A percentile compares a stretch with the other conserved stretches of the same genome.
These are phyloP conservation scores for Larimichthys crocea DNA, from an alignment of 2,113 vertebrate species.

Conservation along the genomic window DNA sequence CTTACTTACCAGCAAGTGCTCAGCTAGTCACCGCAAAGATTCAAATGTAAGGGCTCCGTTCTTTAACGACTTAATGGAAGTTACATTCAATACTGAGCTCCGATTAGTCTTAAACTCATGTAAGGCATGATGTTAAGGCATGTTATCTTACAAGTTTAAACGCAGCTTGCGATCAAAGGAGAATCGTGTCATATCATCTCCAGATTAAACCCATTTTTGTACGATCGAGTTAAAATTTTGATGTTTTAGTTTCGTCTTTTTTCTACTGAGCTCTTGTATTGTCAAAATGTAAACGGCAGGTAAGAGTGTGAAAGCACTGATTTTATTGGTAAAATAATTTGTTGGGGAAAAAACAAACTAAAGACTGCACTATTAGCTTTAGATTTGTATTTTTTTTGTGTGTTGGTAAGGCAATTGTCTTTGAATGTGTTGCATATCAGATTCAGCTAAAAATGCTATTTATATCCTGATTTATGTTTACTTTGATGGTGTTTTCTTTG, in stretches of 20 bases:
- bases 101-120: neutral
- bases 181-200: neutral
- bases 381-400: conserved; percentile 27
- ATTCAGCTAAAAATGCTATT: conserved; percentile 28
- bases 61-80: conserved; percentile 19
- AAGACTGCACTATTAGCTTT: conserved; percentile 44
- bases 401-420: neutral
- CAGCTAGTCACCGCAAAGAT: conserved; percentile 31
- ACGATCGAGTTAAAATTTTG: conserved; percentile 3
- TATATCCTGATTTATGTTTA: conserved; percentile 21
- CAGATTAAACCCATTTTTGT: neutral
- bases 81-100: neutral
- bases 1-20: conserved; percentile 41
- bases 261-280: conserved; percentile 27
- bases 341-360: conserved; percentile 10
- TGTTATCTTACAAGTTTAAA: conserved; percentile 10
- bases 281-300: conserved; percentile 20
- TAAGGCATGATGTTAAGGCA: neutral
- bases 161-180: neutral
- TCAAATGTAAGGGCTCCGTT: conserved; percentile 54
- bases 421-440: conserved; percentile 39
- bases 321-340: conserved; percentile 23
- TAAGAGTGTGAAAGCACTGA: conserved; percentile 53
- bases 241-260: conserved; percentile 7
- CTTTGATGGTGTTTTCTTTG: neutral